phyloP scores from a whole-genome alignment of 2,797 vertebrate genomes.

The Pangasius macronema region DNA sequence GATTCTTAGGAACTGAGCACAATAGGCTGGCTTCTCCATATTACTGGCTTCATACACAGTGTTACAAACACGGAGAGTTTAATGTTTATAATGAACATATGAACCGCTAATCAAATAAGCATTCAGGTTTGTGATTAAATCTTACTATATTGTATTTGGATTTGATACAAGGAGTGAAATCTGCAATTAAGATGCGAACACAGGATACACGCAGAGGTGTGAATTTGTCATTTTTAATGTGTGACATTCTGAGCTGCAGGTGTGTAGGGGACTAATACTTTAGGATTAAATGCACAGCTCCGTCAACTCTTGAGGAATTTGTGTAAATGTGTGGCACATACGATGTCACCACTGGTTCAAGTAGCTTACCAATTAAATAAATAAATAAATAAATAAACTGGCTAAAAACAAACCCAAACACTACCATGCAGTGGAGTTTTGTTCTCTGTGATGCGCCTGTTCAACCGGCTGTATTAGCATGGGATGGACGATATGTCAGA shows the following conservation, averaged over 20 bases:
- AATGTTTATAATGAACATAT: background rate
- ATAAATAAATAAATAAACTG: background rate
- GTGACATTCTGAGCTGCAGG: constrained; percentile 44
- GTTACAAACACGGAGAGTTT: background rate
- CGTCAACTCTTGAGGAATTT: constrained; percentile 21
- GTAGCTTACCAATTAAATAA: constrained; percentile 1
- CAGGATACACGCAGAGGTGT: constrained; percentile 20
- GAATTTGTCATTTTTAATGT: background rate
- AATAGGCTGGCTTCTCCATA: constrained; percentile 36
- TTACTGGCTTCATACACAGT: background rate
- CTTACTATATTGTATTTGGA: background rate
- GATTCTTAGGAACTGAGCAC: constrained; percentile 46
- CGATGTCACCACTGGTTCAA: constrained; percentile 28
- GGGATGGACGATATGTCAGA: too few relatives aligned
- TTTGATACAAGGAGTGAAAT: background rate
- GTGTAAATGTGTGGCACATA: constrained; percentile 26
- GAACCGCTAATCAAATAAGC: background rate
- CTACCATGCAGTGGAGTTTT: background rate
- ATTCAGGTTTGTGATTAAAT: background rate
- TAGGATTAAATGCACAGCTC: constrained; percentile 44
- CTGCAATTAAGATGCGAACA: background rate
- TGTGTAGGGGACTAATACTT: constrained; percentile 48
- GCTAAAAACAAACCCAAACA: background rate
- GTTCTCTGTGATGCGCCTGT: background rate
- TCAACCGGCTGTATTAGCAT: background rate